phyloP scores from a whole-genome alignment of 2,888 invertebrate species.

The Epistrophe eligans region DNA sequence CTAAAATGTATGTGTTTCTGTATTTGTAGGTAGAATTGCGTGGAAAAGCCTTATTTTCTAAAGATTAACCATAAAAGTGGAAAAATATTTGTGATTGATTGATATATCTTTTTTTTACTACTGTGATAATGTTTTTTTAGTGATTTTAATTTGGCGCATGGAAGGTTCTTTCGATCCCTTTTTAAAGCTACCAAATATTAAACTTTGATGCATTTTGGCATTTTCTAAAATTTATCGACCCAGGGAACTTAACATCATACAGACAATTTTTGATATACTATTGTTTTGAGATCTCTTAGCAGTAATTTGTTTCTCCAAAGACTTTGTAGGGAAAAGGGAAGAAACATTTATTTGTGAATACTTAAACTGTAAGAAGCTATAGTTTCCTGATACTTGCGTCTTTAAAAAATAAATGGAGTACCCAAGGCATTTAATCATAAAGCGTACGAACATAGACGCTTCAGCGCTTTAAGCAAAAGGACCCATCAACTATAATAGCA shows the following conservation, averaged over 20 bases:
- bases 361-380: no score
- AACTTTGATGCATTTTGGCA: not conserved
- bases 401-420: no score
- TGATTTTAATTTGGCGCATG: conserved; percentile 23
- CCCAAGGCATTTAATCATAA: no score
- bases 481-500: no score
- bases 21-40: conserved; percentile 36
- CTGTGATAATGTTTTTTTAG: conserved; percentile 45
- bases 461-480: no score
- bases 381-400: no score
- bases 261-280: not conserved
- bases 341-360: not conserved
- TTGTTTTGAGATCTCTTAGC: not conserved
- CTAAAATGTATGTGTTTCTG: conserved; percentile 44
- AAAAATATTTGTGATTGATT: conserved; percentile 55
- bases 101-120: conserved; percentile 20
- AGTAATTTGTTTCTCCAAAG: no score
- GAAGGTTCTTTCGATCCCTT: not conserved
- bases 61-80: conserved; percentile 42
- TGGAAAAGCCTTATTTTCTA: conserved; percentile 51
- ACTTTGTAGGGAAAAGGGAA: no score
- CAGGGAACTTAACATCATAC: not conserved
- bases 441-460: no score
- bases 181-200: not conserved
- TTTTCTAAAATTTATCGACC: conserved; percentile 30